A percentile compares a stretch with the other conserved stretches of the same genome.
These are phyloP conservation scores for Bubo blakistoni DNA, from an alignment of 2,113 vertebrate genomes.

Conservation along the genomic window DNA sequence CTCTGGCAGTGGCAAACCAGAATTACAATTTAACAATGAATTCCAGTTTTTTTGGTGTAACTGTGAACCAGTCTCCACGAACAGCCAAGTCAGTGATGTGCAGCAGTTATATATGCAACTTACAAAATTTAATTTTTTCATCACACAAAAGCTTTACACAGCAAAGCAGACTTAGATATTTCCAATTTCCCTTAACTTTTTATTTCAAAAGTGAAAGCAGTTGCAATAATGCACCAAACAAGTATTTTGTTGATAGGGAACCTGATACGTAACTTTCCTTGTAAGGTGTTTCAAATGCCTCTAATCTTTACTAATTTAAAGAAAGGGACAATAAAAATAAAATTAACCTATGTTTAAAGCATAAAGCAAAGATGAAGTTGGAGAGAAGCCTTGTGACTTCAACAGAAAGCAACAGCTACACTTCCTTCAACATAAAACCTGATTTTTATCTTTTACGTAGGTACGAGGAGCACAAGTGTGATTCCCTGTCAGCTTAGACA, in stretches of 20 bases:
- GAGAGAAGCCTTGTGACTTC: background rate
- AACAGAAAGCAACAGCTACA: background rate
- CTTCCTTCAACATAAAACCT: background rate
- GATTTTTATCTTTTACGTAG: background rate
- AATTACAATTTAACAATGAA: background rate
- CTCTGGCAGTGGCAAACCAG: background rate
- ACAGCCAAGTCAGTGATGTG: background rate
- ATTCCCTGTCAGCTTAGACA: background rate
- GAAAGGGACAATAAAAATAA: background rate
- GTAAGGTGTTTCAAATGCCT: background rate
- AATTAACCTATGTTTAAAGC: background rate
- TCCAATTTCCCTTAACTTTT: background rate
- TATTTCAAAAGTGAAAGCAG: background rate
- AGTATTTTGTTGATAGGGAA: background rate
- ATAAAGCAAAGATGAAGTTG: background rate
- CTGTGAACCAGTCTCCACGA: background rate
- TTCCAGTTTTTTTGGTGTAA: background rate
- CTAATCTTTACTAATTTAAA: background rate
- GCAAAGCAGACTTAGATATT: background rate
- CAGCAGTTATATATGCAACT: background rate
- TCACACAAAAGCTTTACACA: background rate
- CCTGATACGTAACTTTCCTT: background rate
- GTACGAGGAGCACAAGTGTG: fast-evolving
- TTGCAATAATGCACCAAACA: background rate
- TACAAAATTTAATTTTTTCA: background rate